Base-by-base conservation (phyloP, 2,797 vertebrate species). In the Eospalax fontanierii region DNA sequence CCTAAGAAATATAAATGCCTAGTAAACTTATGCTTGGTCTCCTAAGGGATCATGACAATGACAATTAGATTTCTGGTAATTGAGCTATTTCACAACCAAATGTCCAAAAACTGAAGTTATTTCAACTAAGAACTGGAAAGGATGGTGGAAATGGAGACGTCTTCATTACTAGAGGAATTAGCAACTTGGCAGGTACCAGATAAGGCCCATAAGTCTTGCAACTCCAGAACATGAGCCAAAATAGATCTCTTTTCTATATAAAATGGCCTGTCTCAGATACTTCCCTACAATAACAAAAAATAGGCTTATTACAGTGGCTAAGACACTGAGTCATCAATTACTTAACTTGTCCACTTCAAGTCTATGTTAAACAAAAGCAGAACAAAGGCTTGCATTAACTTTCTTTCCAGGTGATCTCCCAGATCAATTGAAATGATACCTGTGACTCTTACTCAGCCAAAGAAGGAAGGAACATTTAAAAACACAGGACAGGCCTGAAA, bases 41-140 rank as follows among this genome's bases (percentile, higher is more conserved):
- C 63, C 28, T 16, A 2, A 76, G 66, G 35, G 78, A 87, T 75
- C 38, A 40, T 30, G 43, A 40, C 40, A 92, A 87, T 30, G 43
- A 43, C 40, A 92, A 83, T 74, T 33, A 10, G 50, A 10, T 81
- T 95, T 66, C 88, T 70, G 90, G 22, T 40, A 90, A 54, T n/a
- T 33, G 76, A 85, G 33, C 35, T 46, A 81, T 54, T 93, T 86
- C 24, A 43, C 10, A 83, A 74, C n/a, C 12, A 61, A 26, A n/a
- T 43, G 19, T 21, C n/a, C 12, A 50, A 80, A 71, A 89, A 74
- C 28, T 38, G 54, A 66, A 89, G 21, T 87, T 50, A 35, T 46
- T 89, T 81, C 35, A 78, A 38, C 30, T 8, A 38, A 84, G 65
- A 59, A 18, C 7, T 76, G 54, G 38, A 87, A 19, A 63, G 33